phyloP scores from a whole-genome alignment of 2,888 invertebrate species.

The Prosapia bicincta region DNA sequence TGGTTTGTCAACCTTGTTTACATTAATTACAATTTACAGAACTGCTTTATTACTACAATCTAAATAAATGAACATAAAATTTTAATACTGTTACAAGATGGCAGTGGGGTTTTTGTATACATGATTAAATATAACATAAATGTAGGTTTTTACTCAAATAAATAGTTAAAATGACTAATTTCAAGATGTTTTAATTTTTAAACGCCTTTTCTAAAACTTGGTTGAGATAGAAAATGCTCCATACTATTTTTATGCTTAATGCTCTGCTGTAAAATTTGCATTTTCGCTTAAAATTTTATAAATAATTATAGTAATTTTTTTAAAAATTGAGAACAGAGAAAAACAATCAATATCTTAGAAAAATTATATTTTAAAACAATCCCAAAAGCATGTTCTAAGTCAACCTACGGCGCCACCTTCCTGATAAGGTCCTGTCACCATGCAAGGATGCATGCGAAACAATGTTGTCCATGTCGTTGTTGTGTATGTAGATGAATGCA shows the following conservation, averaged over 20 bases:
- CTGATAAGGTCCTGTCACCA: conserved; percentile 81
- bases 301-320: conserved; percentile 11
- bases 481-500: conserved; percentile 65
- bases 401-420: conserved; percentile 49
- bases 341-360: conserved; percentile 5
- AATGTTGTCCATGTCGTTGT: conserved; percentile 82
- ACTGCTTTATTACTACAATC: too few species aligned
- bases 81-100: background rate
- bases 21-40: too few species aligned
- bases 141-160: background rate
- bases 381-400: too few species aligned
- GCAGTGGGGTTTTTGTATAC: background rate
- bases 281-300: background rate
- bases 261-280: too few species aligned
- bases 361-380: too few species aligned
- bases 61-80: too few species aligned
- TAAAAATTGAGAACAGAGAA: too few species aligned
- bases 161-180: background rate
- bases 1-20: too few species aligned
- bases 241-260: background rate
- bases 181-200: background rate
- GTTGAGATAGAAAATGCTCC: background rate
- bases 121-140: background rate
- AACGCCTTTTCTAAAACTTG: background rate
- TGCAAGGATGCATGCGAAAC: conserved; percentile 84